Base-by-base conservation (phyloP, 2,797 vertebrate species). In the Limnodromus scolopaceus region DNA sequence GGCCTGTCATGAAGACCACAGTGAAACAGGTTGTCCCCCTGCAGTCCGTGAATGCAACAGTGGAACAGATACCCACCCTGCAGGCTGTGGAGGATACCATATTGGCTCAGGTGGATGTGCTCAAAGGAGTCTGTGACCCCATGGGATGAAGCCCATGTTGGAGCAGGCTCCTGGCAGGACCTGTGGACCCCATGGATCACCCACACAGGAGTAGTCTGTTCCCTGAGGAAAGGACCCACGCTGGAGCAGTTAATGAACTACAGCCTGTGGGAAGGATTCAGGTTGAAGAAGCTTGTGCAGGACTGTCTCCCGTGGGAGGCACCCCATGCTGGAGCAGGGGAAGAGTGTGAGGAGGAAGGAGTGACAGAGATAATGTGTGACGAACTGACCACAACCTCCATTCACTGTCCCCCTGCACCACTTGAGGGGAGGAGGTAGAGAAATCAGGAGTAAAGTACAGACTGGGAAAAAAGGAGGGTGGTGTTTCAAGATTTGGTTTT, bases 331-430 rank as follows among this genome's bases (percentile, higher is more conserved):
- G 66, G 17, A 58, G 13, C 4, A 41, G 10, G 8, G 12, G 12
- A 49, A 72, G 28, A 36, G 4, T 27, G 28, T 30, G 11, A 55
- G 34, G 30, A 23, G 27, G 34, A 78, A 79, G 16, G 7, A 66
- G 23, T 1, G 1, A 16, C 36, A 77, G 49, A 76, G 4, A 48
- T 2, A 49, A 28, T 0, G 1, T 19, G 28, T 54, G 51, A 38
- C 39, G 14, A 63, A 49, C 25, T 41, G 34, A 23, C 14, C 0
- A 0, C 9, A 49, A 36, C 9, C 3, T 5, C 19, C 30, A 22
- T 71, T 65, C 7, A 12, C 24, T 0, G 2, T 36, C 9, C 19
- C 17, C 5, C 4, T 65, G 16, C 1, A 1, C 13, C 2, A 8
- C 24, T 34, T 15, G 13, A 1, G 10, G 32, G 11, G 2, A 30